These are phyloP conservation scores for Drosophila acutilabella DNA, from an alignment of 2,888 invertebrate genomes.

Conservation along the genomic window DNA sequence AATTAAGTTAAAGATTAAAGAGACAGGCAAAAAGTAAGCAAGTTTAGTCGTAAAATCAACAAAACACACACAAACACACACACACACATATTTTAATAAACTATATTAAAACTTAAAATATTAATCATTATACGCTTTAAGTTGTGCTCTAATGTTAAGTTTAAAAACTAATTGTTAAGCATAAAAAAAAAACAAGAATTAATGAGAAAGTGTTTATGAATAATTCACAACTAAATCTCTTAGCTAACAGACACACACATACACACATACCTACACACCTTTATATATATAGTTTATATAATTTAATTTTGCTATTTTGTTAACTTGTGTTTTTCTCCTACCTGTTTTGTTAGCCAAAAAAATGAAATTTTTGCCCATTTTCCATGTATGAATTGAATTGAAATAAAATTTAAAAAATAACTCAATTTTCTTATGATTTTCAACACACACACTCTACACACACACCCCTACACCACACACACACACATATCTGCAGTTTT, in stretches of 20 bases:
- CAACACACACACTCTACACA: neutral
- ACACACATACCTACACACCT: neutral
- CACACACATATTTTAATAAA: slow-evolving; percentile 17
- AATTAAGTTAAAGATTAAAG: slow-evolving; percentile 27
- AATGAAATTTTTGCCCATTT: slow-evolving; percentile 16
- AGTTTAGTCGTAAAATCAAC: slow-evolving; percentile 18
- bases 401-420: slow-evolving; percentile 45
- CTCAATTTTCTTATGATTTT: slow-evolving; percentile 3
- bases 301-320: slow-evolving; percentile 45
- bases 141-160: slow-evolving; percentile 67
- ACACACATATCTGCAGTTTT: slow-evolving; percentile 46
- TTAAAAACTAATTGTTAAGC: slow-evolving; percentile 47
- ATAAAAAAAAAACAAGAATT: slow-evolving; percentile 20
- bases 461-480: slow-evolving; percentile 15
- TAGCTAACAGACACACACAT: neutral
- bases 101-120: slow-evolving; percentile 13
- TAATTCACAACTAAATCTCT: slow-evolving; percentile 5
- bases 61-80: slow-evolving; percentile 18
- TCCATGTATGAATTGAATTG: slow-evolving; percentile 48
- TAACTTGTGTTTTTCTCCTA: slow-evolving; percentile 42
- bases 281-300: slow-evolving; percentile 7
- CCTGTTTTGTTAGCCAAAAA: slow-evolving; percentile 37
- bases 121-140: slow-evolving; percentile 44
- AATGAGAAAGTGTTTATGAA: slow-evolving; percentile 4
- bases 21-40: slow-evolving; percentile 7